These are phyloP conservation scores for Alligator mississippiensis DNA, from an alignment of 2,113 vertebrate genomes.

Conservation along the genomic window DNA sequence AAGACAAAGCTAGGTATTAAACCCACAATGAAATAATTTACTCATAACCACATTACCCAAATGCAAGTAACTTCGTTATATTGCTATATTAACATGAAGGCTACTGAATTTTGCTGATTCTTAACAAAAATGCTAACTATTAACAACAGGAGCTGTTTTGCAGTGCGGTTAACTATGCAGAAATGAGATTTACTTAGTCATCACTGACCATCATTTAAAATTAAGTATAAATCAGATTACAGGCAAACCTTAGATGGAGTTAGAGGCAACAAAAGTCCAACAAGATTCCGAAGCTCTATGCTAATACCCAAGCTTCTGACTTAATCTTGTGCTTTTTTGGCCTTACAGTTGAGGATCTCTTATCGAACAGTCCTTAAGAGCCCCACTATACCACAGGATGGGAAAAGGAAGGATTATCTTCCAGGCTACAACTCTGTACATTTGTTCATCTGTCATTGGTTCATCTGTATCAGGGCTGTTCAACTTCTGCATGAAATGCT, in stretches of 20 bases:
- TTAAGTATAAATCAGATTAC: neutral
- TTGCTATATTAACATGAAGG: no score
- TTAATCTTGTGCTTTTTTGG: neutral
- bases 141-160: no score
- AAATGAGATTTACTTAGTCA: neutral
- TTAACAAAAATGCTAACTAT: no score
- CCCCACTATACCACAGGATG: neutral
- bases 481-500: no score
- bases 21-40: no score
- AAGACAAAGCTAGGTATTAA: no score
- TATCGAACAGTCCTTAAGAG: neutral
- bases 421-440: neutral
- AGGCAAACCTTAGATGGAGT: neutral
- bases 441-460: neutral
- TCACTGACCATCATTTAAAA: neutral
- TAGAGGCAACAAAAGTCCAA: neutral
- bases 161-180: neutral
- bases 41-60: no score
- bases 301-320: neutral
- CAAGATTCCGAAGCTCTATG: neutral
- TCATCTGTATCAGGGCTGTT: no score
- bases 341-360: neutral
- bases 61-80: no score
- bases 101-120: no score
- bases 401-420: neutral